These are phyloP conservation scores for Sakesphorus luctuosus DNA, from an alignment of 2,113 vertebrate species.

Conservation along the genomic window DNA sequence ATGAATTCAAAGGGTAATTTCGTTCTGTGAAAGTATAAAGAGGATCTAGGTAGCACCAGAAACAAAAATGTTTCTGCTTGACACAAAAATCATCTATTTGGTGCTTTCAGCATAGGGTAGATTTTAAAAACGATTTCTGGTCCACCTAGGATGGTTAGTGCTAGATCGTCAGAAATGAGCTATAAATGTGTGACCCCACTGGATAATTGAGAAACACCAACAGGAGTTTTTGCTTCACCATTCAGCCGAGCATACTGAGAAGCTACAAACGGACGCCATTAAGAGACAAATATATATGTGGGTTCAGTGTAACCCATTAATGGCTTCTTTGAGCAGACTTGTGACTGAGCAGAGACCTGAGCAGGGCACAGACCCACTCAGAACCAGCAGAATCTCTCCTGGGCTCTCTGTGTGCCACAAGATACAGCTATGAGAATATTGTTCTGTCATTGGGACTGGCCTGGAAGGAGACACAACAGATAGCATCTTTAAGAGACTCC, in stretches of 20 bases:
- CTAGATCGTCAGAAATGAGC: background rate
- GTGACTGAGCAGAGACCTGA: background rate
- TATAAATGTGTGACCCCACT: background rate
- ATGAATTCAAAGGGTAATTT: background rate
- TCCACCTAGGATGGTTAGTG: too few relatives aligned
- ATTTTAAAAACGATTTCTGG: background rate
- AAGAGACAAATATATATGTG: background rate
- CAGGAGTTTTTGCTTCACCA: background rate
- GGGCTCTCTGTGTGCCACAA: background rate
- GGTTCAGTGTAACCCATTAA: background rate
- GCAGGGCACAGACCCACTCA: background rate
- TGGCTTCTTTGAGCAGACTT: background rate
- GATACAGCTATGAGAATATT: background rate
- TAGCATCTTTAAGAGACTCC: background rate
- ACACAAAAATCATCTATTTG: background rate
- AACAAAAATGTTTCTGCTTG: too few relatives aligned
- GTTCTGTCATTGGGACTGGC: background rate
- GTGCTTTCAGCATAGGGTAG: background rate
- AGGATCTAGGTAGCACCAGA: background rate
- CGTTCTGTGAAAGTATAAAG: background rate
- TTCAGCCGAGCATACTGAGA: background rate
- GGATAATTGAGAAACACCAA: background rate
- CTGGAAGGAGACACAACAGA: background rate
- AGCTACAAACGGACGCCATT: background rate
- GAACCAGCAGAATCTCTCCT: background rate